phyloP scores from a whole-genome alignment of 2,888 invertebrate species.

The Amiota communis region DNA sequence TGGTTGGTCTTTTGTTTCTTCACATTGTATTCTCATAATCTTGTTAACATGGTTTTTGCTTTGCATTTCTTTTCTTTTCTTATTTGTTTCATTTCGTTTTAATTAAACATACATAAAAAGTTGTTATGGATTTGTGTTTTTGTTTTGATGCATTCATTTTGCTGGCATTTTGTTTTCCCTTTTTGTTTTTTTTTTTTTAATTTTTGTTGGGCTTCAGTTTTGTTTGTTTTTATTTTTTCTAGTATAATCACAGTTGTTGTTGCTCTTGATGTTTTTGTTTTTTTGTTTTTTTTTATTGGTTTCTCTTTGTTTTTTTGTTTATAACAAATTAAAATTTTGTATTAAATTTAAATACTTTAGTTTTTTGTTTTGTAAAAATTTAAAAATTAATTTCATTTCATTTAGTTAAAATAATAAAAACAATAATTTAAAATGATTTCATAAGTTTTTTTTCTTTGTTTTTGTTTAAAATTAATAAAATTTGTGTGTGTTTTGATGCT shows the following conservation, averaged over 20 bases:
- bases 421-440: too few species aligned
- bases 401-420: too few species aligned
- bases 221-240: slow-evolving; percentile 37
- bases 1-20: slow-evolving; percentile 34
- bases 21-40: slow-evolving; percentile 21
- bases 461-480: too few species aligned
- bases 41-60: slow-evolving; percentile 34
- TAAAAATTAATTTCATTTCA: too few species aligned
- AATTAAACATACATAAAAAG: neutral
- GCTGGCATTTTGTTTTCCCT: slow-evolving; percentile 36
- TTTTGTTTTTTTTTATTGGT: slow-evolving; percentile 22
- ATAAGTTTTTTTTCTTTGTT: too few species aligned
- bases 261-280: slow-evolving; percentile 62
- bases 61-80: slow-evolving; percentile 33
- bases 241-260: slow-evolving; percentile 64
- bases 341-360: neutral
- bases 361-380: too few species aligned
- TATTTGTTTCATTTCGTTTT: slow-evolving; percentile 8
- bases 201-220: slow-evolving; percentile 37
- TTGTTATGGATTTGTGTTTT: slow-evolving; percentile 3
- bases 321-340: slow-evolving; percentile 11
- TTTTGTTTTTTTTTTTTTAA: slow-evolving; percentile 32
- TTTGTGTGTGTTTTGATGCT: too few species aligned
- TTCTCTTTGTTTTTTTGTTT: neutral
- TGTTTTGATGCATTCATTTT: slow-evolving; percentile 43